Evolutionary conservation across 2,113 vertebrate species (phyloP).

Genomic region (Haemorhous mexicanus): DNA sequence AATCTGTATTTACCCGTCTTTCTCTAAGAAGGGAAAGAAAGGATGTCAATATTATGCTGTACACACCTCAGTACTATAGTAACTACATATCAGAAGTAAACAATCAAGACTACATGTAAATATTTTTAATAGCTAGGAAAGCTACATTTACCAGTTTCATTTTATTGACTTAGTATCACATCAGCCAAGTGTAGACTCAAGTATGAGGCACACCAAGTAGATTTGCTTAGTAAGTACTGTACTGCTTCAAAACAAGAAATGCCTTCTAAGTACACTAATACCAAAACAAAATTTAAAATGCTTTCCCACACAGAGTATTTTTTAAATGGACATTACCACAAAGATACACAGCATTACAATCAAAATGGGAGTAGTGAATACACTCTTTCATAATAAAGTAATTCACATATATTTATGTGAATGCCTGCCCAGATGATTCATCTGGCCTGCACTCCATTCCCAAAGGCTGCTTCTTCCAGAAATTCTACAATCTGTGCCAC

Average conservation of each 20-base stretch:
- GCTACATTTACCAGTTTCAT: background rate
- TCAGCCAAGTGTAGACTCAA: background rate
- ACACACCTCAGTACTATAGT: background rate
- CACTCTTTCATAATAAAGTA: background rate
- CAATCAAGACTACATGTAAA: background rate
- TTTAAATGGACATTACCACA: background rate
- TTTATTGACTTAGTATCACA: background rate
- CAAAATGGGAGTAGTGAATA: background rate
- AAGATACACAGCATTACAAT: background rate
- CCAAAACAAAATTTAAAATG: background rate
- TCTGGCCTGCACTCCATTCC: background rate
- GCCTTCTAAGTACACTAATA: background rate
- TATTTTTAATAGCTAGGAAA: background rate
- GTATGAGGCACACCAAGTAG: background rate
- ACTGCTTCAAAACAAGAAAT: background rate
- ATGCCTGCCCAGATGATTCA: background rate
- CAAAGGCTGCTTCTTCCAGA: background rate
- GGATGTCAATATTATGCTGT: background rate
- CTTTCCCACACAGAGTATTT: background rate
- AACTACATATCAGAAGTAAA: background rate
- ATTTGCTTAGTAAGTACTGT: background rate
- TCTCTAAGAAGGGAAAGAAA: background rate
- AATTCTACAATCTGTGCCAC: background rate
- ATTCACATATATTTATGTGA: background rate
- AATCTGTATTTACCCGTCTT: background rate